Base-by-base conservation (phyloP, 2,113 vertebrate species). In the Vidua macroura region DNA sequence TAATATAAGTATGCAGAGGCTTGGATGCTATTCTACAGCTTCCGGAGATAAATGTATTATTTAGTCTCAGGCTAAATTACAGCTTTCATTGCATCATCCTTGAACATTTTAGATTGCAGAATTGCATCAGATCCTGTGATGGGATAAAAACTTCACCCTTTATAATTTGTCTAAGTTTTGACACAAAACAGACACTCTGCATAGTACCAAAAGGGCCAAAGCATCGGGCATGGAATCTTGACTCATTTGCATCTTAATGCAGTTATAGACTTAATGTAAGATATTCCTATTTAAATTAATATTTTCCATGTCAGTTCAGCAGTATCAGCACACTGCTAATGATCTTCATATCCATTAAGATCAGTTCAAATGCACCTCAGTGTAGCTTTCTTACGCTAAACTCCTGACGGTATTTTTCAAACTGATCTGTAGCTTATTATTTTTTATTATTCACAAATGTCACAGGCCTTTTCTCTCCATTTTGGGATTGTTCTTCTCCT, bases 361-460 rank as follows among this genome's bases (percentile, higher is more conserved):
- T 70, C 48, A 49, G 56, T 77, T 94, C 90, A 90, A 97, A 93
- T 93, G 48, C 93, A 96, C 93, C 93, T 97, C 77, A 85, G 91
- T 27, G 94, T 85, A 93, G 35, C 39, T 89, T 91, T 69, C 62
- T 89, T 60, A 37, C 69, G 52, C 48, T 74, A 5, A 66, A 69
- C 39, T 95, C 93, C 87, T 93, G 68, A 48, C 2, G 75, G 84
- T 83, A 92, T 83, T 92, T 88, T 95, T 94, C 52, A 78, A 83
- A 63, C 79, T 88, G 87, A 92, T 94, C 39, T 52, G 64, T 86
- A 90, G 68, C 87, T 96, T 95, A 91, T 95, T 93, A 96, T 94
- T 94, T 62, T 95, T 96, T 97, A 96, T 97, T 95, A 95, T 96
- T 95, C 93, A 93, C 90, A 94, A 97, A 97, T 90, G 95, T 93